A percentile compares a stretch with the other conserved stretches of the same genome.
These are phyloP conservation scores for Plecotus auritus DNA, from an alignment of 2,113 vertebrate species.

Conservation along the genomic window DNA sequence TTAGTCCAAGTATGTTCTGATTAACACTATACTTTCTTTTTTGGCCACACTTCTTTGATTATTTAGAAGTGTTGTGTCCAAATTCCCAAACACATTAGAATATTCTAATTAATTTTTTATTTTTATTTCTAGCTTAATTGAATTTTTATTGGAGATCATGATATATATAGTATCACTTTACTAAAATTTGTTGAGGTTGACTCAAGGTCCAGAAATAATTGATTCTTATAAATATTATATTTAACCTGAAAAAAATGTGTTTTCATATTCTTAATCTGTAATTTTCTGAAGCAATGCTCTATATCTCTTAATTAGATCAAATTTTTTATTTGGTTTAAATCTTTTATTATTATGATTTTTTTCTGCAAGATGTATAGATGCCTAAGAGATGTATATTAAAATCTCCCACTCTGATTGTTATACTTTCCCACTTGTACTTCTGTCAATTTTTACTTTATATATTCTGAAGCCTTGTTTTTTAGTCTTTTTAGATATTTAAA, in stretches of 20 bases:
- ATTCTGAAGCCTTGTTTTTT: not conserved
- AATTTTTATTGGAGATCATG: slow-evolving; percentile 5
- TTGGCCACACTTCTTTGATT: not conserved
- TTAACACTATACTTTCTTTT: not conserved
- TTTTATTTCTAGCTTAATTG: slow-evolving; percentile 31
- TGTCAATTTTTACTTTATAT: not conserved
- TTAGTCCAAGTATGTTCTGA: not conserved
- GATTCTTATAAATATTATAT: not conserved
- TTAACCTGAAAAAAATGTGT: not conserved
- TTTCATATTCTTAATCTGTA: not conserved
- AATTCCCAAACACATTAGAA: not conserved
- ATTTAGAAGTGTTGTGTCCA: slow-evolving; percentile 1
- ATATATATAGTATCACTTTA: not conserved
- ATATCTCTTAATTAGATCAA: not conserved
- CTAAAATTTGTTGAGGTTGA: slow-evolving; percentile 30
- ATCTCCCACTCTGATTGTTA: not conserved
- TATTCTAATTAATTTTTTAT: not conserved
- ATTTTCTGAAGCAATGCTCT: not conserved
- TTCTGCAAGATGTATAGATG: not conserved
- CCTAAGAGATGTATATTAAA: not conserved
- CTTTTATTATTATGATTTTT: not conserved
- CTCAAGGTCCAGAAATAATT: not conserved
- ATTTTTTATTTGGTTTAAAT: not conserved
- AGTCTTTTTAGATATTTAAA: not conserved
- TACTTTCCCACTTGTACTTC: not conserved